Evolutionary conservation across 2,113 vertebrate species (phyloP).

Genomic region (Larimichthys polyactis): DNA sequence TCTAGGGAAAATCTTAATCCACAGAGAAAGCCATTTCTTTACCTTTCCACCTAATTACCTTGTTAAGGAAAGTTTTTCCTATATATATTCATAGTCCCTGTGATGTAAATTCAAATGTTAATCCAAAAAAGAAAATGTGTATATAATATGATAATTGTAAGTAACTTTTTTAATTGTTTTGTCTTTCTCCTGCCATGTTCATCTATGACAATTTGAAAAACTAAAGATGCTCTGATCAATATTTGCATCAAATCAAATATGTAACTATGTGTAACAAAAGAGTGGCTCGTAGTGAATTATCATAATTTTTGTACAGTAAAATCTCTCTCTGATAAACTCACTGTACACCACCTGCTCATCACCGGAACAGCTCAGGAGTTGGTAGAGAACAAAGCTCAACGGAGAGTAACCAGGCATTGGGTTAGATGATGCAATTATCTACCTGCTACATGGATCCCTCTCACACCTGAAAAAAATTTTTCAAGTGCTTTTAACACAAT

Average conservation of each 20-base stretch:
- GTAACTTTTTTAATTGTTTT: background rate
- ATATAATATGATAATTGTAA: background rate
- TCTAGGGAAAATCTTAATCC: background rate
- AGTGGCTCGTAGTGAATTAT: background rate
- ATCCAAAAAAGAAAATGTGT: background rate
- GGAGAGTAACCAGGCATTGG: too few species aligned
- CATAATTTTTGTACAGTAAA: background rate
- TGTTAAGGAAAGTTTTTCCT: background rate
- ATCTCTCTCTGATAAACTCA: background rate
- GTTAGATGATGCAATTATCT: too few species aligned
- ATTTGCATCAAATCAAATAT: background rate
- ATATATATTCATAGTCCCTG: background rate
- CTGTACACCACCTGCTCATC: background rate
- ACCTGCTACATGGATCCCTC: too few species aligned
- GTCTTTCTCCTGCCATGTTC: too few species aligned
- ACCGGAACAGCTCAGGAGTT: background rate
- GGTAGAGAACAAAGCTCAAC: too few species aligned
- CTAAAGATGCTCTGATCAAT: too few species aligned
- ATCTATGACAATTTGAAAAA: too few species aligned
- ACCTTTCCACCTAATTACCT: background rate
- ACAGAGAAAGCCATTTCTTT: slow-evolving; percentile 16
- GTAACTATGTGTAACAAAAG: background rate
- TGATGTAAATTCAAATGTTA: too few species aligned
- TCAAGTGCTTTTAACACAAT: too few species aligned
- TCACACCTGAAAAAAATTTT: too few species aligned